A percentile compares a stretch with the other conserved stretches of the same genome.
Conservation (phyloP, 2,797 vertebrate species). For the Lates japonicus region DNA sequence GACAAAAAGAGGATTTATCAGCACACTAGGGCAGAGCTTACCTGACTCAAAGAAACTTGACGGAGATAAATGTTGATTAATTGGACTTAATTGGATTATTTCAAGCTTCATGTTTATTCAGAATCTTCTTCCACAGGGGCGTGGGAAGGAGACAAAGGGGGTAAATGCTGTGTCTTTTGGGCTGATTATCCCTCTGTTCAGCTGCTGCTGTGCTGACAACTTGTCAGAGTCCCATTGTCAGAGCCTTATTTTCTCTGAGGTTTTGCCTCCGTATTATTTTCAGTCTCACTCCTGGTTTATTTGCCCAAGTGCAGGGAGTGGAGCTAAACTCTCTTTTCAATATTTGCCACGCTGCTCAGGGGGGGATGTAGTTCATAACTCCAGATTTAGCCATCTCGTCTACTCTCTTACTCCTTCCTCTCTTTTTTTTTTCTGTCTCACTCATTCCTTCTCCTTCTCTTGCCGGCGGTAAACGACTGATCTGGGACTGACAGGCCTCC, state of each 20-base stretch:
- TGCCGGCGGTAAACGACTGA: constrained; percentile 79
- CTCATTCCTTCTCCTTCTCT: constrained; percentile 60
- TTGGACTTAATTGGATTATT: constrained; percentile 50
- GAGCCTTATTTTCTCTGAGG: constrained; percentile 29
- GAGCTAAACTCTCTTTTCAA: constrained; percentile 61
- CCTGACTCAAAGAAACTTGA: constrained; percentile 18
- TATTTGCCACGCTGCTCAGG: constrained; percentile 67
- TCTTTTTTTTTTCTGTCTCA: constrained; percentile 43
- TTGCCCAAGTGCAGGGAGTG: constrained; percentile 45
- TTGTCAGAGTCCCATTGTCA: constrained; percentile 18
- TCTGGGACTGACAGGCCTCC: constrained; percentile 87
- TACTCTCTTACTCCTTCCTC: constrained; percentile 53
- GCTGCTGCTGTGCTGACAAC: constrained; percentile 20
- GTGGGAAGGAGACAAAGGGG: constrained; percentile 2
- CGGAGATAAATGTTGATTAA: constrained; percentile 37
- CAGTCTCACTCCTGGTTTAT: constrained; percentile 48
- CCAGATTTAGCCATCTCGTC: constrained; percentile 78
- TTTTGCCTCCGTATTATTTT: constrained; percentile 21
- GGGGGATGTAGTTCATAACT: constrained; percentile 74
- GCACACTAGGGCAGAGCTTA: constrained; percentile 1
- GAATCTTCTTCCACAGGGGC: neutral
- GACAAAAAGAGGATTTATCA: constrained; percentile 31
- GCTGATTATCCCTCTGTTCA: constrained; percentile 29
- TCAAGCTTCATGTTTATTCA: constrained; percentile 16
- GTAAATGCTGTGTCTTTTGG: constrained; percentile 7